A percentile compares a stretch with the other conserved stretches of the same genome.
phyloP scores from a whole-genome alignment of 92 coral and sea anemone genomes.

The Palythoa caribaeorum region DNA sequence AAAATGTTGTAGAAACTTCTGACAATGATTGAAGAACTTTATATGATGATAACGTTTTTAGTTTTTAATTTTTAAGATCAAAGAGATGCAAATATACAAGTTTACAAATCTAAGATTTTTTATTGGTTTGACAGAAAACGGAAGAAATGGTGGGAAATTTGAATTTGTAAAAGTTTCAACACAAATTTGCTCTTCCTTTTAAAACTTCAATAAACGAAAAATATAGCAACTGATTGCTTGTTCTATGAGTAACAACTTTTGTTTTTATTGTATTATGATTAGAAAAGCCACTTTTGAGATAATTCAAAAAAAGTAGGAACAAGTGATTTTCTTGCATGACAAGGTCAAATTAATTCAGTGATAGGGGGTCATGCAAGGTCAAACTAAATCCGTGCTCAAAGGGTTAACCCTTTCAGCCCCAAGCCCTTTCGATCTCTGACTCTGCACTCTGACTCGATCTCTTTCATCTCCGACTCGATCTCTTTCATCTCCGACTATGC shows the following conservation, averaged over 20 bases:
- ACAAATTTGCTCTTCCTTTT: background rate
- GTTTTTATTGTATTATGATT: conserved; percentile 20
- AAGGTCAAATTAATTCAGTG: conserved; percentile 33
- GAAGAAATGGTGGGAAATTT: conserved; percentile 30
- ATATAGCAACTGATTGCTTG: conserved; percentile 21
- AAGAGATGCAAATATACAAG: background rate
- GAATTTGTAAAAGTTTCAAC: conserved; percentile 19
- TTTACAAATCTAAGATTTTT: background rate
- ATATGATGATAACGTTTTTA: no score
- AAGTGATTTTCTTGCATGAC: conserved; percentile 17
- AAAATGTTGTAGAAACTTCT: background rate
- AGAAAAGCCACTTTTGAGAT: conserved; percentile 26
- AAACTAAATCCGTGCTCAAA: conserved; percentile 32
- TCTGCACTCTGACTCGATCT: no score
- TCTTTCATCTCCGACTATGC: no score
- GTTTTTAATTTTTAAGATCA: background rate
- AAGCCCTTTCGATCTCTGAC: no score
- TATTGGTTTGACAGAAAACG: conserved; percentile 7
- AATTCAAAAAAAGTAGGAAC: conserved; percentile 1
- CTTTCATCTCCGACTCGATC: no score
- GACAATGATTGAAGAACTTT: background rate
- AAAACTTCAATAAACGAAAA: conserved; percentile 29
- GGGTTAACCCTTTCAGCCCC: no score
- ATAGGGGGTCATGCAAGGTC: conserved; percentile 35
- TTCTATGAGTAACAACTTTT: conserved; percentile 36